Evolutionary conservation across 2,888 invertebrate genomes (phyloP), one percentile per base, ranked within the genome.

Genomic region (Pollenia angustigena): DNA sequence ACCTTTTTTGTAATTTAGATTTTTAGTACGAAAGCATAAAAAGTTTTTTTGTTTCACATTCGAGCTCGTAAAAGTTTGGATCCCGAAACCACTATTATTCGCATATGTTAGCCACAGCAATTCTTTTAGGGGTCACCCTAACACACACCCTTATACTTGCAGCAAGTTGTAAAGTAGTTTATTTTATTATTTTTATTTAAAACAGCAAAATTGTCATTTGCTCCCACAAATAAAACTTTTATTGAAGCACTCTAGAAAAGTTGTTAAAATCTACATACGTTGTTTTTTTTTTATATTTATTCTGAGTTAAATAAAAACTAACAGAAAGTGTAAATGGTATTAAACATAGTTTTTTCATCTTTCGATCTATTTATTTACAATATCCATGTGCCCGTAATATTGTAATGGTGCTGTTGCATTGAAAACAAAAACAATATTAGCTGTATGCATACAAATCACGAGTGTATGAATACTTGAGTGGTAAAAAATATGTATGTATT

Each of bases 401-500:
- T 11, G 23, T 23, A 9, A 42, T 44, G 16, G 44, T 56, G 14
- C n/a, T 72, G 44, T 72, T 72, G 56, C 56, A 52, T 42, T 18
- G 48, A 52, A 69, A 50, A 71, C n/a, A 58, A 56, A n/a, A 52
- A 71, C 50, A 60, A 52, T 62, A 79, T 79, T 69, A 69, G 69
- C 79, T 68, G 16, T 58, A 50, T 60, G 69, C 6, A 69, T 60
- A 79, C 6, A 69, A 60, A 42, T 79, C 50, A 69, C 42, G 60
- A 69, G 52, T 80, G 79, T 80, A 50, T 69, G 60, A 80, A 80
- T 62, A 42, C 44, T 60, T 60, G 42, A 23, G 42, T 60, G 69
- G 56, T 58, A 68, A 78, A 75, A 76, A 79, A 46, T 69, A 79
- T 71, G 60, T 80, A 50, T 80, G 42, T 12, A 23, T 23, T 23